Base-by-base conservation (phyloP, 2,888 invertebrate species). In the Pantelozetes paolii region DNA sequence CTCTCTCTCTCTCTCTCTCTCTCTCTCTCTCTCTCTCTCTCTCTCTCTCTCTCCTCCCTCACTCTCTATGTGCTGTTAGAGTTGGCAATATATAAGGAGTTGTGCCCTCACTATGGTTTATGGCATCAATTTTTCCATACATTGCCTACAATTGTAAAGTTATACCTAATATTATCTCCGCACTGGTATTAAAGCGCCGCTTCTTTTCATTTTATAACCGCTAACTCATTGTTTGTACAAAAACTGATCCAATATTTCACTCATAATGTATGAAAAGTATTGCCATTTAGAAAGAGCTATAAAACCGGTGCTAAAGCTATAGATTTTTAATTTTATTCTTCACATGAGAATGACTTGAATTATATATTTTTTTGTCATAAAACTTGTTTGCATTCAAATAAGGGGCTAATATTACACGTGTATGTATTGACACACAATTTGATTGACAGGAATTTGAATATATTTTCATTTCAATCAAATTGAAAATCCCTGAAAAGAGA, bases 181-280 rank as follows among this genome's bases (percentile, higher is more conserved):
- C 20, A 20, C 20, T 67, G 67, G 40, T 67, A 36, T 67, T 67
- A 67, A 48, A 6, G 67, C 67, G 42, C n/a, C 23, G 67, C 40
- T 67, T 67, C 40, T 67, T 67, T 67, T 67, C 23, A 40, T 67
- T 67, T 67, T 67, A 67, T 67, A 67, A 67, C 67, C 67, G 67
- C 67, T 67, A 67, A 67, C 67, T 67, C 67, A 67, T 67, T 67
- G 67, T 67, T 67, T 67, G 67, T 36, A 42, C 42, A 42, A 62
- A 67, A 67, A 67, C 67, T 36, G 40, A 8, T 42, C 67, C 67
- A 67, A 62, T 67, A 67, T 67, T 67, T 67, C 67, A 67, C 67
- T 36, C 23, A 23, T 67, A 67, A 67, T 67, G 67, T 67, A 67
- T 67, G 67, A 20, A 67, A 67, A 67, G 67, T 40, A 42, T 20